phyloP scores from a whole-genome alignment of 2,888 invertebrate species.

The Agonopterix arenella region DNA sequence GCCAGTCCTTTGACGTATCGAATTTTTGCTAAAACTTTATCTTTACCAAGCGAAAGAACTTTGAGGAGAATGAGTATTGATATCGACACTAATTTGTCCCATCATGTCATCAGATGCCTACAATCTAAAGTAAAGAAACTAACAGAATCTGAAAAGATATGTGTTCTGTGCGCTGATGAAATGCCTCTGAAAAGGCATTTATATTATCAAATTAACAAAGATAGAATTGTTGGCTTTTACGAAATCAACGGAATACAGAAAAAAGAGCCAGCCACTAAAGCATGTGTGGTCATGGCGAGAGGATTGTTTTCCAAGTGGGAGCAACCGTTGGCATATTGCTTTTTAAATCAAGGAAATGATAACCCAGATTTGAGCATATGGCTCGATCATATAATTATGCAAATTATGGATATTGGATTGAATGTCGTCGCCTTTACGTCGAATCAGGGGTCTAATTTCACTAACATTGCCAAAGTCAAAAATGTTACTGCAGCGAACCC shows the following conservation, averaged over 20 bases:
- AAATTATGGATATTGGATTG: conserved; percentile 5
- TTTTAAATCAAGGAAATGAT: conserved; percentile 4
- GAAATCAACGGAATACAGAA: conserved; percentile 6
- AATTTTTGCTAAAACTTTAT: conserved; percentile 2
- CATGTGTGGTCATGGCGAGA: conserved; percentile 6
- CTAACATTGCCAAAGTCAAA: conserved; percentile 3
- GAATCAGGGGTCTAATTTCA: conserved; percentile 4
- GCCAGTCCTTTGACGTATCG: conserved; percentile 9
- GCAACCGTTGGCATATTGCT: conserved; percentile 7
- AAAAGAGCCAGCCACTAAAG: conserved; percentile 4
- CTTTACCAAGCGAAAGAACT: conserved; percentile 4
- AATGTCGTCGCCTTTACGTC: conserved; percentile 5
- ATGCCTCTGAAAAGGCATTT: conserved; percentile 9
- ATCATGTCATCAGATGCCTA: background rate
- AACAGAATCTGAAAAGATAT: conserved; percentile 4
- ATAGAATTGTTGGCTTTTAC: conserved; percentile 11
- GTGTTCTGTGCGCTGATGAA: conserved; percentile 4
- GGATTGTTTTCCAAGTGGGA: conserved; percentile 7
- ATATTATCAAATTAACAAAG: conserved; percentile 8
- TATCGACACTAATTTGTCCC: background rate
- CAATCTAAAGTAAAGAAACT: conserved; percentile 1
- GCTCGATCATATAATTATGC: conserved; percentile 3
- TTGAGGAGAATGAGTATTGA: conserved; percentile 3
- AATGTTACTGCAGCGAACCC: conserved; percentile 4
- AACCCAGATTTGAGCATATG: conserved; percentile 3